Evolutionary conservation across 2,888 invertebrate species (phyloP), one percentile per base, ranked within the genome.

Genomic region (Apodemia hepburni): DNA sequence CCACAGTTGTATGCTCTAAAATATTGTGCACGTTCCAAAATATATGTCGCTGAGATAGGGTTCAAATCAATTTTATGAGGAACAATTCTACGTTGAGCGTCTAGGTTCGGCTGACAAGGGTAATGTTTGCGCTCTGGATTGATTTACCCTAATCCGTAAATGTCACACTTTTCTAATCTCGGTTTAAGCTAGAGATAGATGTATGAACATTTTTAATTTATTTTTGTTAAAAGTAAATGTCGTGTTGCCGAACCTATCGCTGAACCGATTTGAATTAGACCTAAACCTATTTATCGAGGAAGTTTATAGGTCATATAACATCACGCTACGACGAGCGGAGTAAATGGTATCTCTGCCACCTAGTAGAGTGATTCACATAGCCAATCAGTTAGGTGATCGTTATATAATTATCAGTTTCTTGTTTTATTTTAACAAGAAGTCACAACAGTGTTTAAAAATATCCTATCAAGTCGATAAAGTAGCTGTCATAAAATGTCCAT

Each of bases 71-170:
- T 82, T 84, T 81, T 74, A 73, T 73, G 73, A 71, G 78, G 82
- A 85, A 85, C 84, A 87, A 82, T 84, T 75, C 76, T 75, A 66
- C 65, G 71, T 69, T 70, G 57, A 49, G 60, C 63, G 73, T 69
- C 71, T 72, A 70, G 69, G 64, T 65, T 22, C 64, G 64, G 78
- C 76, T 85, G 86, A 87, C 85, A 81, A 74, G 84, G 85, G 87
- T 84, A 75, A 75, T 82, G 84, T 86, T 84, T 82, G 80, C 78
- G 76, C 76, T 75, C 73, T 71, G 80, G 84, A 86, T 85, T 84
- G 85, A 85, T 85, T 86, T 81, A 82, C 86, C 85, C 87, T 85
- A 82, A 85, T 87, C 84, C 80, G 82, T 84, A 81, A 80, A 82
- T 80, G 85, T 85, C 85, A 83, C 75, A 75, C 73, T 80, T 80